Evolutionary conservation across 2,888 invertebrate species (phyloP), one percentile per base, ranked within the genome.

Genomic region (Callimorpha dominula): DNA sequence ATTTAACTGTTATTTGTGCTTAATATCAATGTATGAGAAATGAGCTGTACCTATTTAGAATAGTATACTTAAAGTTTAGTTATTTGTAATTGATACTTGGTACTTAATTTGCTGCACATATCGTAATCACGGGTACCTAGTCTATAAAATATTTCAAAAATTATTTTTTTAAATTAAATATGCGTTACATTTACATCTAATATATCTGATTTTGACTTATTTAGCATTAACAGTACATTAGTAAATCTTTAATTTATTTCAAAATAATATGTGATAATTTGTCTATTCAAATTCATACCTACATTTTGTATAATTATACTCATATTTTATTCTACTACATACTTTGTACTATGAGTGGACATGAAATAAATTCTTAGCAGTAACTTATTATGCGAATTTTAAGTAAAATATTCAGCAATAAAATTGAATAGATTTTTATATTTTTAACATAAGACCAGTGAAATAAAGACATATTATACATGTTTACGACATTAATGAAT

Each of bases 401-500:
- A 68, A 31, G 62, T 62, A 40, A 60, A 68, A 60, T 49, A 60
- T 68, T 68, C 54, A 43, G 54, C 9, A 12, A 57, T 68, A 68
- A 42, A 67, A 57, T 67, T 67, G 40, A 67, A 60, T 60, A 60
- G 12, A 60, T 60, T 60, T 46, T 60, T 31, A 31, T 60, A 60
- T 60, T 60, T 60, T 60, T 6, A 60, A 60, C 31, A 60, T 31
- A 31, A 60, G 2, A 52, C 65, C 62, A 9, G 65, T 31, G 52
- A 73, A 80, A 82, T 80, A 80, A 80, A 80, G 80, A 80, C 79
- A 77, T 81, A 76, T 76, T 73, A 77, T 75, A 67, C 50, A 63
- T 70, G 52, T 75, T 65, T 65, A 74, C n/a, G 74, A 78, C 74
- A 65, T 72, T 78, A 80, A 81, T 77, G 70, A 70, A 68, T 75